These are phyloP conservation scores for Peromyscus attwateri DNA, from an alignment of 2,797 vertebrate species.

Conservation along the genomic window DNA sequence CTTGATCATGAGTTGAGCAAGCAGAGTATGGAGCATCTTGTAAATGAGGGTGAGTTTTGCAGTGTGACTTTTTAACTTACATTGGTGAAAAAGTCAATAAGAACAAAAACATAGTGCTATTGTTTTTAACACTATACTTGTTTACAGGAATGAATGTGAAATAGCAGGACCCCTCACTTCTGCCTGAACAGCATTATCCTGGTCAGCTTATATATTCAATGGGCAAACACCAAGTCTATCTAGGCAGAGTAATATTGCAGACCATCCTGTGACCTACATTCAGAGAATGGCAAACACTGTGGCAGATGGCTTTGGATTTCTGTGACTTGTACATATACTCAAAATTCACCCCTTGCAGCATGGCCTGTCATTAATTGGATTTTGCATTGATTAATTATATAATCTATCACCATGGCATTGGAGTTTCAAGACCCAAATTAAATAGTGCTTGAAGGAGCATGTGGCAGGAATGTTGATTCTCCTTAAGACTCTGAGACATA, in stretches of 20 bases:
- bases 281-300: neutral
- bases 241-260: neutral
- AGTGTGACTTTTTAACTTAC: neutral
- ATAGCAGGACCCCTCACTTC: neutral
- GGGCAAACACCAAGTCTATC: too few relatives aligned
- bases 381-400: slow-evolving; percentile 9
- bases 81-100: neutral
- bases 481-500: neutral
- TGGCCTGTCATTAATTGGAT: neutral
- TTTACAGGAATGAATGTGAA: neutral
- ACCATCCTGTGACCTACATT: neutral
- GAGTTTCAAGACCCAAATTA: slow-evolving; percentile 3
- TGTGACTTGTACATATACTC: neutral
- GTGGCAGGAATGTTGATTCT: neutral
- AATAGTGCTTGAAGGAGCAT: neutral
- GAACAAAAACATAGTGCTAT: neutral
- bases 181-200: neutral
- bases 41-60: neutral
- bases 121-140: neutral
- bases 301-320: neutral
- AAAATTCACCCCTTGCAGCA: neutral
- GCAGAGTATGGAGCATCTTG: neutral
- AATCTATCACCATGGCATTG: neutral
- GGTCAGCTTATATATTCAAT: neutral
- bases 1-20: neutral